Evolutionary conservation across 2,888 invertebrate species (phyloP).

Genomic region (Pristionchus fissidentatus): DNA sequence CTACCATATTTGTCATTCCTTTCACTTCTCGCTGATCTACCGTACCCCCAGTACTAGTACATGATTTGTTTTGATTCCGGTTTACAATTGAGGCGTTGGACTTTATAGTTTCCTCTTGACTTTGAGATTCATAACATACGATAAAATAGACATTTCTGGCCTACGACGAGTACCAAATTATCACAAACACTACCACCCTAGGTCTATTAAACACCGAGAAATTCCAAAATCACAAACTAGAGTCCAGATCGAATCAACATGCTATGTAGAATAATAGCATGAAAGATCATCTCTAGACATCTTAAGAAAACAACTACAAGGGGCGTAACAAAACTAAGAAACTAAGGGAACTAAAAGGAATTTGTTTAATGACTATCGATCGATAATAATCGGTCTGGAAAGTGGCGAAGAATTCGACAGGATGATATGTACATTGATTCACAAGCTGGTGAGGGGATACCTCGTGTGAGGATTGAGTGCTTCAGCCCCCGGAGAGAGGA

Average conservation of each 20-base stretch:
- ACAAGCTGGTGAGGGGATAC: constrained; percentile 3
- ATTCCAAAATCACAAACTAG: constrained; percentile 5
- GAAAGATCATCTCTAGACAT: constrained; percentile 17
- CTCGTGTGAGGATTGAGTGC: neutral
- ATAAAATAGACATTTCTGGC: neutral
- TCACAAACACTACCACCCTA: constrained; percentile 1
- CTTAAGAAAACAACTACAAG: constrained; percentile 2
- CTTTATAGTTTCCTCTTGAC: neutral
- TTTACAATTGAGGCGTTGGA: neutral
- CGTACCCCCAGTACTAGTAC: constrained; percentile 14
- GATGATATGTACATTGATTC: constrained; percentile 24
- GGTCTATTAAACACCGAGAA: constrained; percentile 18
- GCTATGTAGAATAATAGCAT: neutral
- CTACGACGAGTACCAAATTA: constrained; percentile 10
- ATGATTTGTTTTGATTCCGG: constrained; percentile 1
- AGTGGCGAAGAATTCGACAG: neutral
- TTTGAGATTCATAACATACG: neutral
- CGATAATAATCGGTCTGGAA: constrained; percentile 13
- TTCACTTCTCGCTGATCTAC: constrained; percentile 36
- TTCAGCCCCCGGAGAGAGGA: constrained; percentile 62
- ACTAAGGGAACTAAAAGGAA: too few relatives aligned
- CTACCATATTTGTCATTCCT: constrained; percentile 35
- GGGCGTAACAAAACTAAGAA: neutral
- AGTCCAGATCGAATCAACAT: neutral
- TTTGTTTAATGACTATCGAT: too few relatives aligned